Percentiles rank a stretch among this genome's conserved stretches.
phyloP scores from a whole-genome alignment of 53 echinoderm and acorn worm genomes.

The Echinometra lucunter region DNA sequence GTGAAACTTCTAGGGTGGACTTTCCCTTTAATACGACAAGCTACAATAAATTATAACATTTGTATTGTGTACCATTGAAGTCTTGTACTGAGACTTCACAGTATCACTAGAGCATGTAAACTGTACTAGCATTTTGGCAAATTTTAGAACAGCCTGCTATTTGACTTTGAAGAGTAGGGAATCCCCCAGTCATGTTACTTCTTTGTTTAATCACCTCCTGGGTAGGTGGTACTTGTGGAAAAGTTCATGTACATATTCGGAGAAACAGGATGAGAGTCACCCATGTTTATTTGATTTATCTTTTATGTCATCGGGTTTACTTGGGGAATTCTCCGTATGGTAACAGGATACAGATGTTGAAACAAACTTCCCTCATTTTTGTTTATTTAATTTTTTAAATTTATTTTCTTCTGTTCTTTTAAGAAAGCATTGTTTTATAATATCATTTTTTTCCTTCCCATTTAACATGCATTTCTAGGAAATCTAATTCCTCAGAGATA shows the following conservation, averaged over 20 bases:
- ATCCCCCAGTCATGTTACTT: background rate
- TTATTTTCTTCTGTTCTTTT: no score
- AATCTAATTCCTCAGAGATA: background rate
- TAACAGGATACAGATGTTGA: background rate
- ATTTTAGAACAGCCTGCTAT: background rate
- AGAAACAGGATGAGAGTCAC: background rate
- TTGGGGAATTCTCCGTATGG: background rate
- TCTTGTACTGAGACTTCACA: no score
- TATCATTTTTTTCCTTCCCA: background rate
- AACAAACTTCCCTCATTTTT: background rate
- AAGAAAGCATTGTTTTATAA: background rate
- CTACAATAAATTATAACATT: no score
- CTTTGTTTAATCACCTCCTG: background rate
- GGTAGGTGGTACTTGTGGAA: background rate
- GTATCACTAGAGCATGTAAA: no score
- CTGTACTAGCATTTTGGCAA: background rate
- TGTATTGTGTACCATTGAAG: no score
- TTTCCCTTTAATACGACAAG: no score
- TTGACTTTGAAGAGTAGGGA: background rate
- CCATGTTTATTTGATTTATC: background rate
- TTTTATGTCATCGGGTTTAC: background rate
- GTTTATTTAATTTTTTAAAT: no score
- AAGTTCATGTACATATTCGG: background rate
- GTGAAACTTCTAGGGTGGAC: no score
- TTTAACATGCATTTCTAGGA: background rate